A percentile compares a stretch with the other conserved stretches of the same genome.
Evolutionary conservation across 2,888 invertebrate species (phyloP).

Genomic region (Tipula vernalis): DNA sequence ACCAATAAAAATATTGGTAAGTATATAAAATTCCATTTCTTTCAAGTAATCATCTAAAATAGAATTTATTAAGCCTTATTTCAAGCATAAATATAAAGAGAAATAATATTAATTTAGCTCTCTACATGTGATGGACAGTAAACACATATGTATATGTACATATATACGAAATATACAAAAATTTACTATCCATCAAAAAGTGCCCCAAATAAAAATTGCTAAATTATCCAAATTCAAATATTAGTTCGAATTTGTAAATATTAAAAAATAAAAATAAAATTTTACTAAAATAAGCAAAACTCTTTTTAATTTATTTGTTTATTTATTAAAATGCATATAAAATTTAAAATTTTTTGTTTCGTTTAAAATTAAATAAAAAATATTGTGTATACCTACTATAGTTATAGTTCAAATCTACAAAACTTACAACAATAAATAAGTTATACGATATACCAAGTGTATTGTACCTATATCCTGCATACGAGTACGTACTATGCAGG

Average conservation of each 20-base stretch:
- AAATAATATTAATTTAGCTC: too few relatives aligned
- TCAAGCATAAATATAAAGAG: too few relatives aligned
- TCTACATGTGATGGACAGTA: too few relatives aligned
- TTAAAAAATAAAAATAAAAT: neutral
- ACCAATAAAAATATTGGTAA: too few relatives aligned
- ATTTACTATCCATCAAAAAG: neutral
- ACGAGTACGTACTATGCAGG: neutral
- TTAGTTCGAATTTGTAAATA: neutral
- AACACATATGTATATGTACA: too few relatives aligned
- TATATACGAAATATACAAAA: neutral
- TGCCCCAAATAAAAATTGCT: neutral
- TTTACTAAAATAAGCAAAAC: neutral
- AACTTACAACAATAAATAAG: neutral
- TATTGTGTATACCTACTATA: neutral
- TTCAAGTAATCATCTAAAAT: too few relatives aligned
- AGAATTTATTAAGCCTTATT: too few relatives aligned
- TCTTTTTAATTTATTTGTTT: neutral
- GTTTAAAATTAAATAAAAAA: neutral
- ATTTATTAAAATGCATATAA: neutral
- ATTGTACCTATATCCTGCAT: neutral
- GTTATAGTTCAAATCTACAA: neutral
- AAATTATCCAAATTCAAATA: neutral
- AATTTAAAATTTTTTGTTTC: neutral
- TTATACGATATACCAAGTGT: neutral
- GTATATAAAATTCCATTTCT: too few relatives aligned